Conservation (phyloP, 2,888 invertebrate species). For the Horisme vitalbata region DNA sequence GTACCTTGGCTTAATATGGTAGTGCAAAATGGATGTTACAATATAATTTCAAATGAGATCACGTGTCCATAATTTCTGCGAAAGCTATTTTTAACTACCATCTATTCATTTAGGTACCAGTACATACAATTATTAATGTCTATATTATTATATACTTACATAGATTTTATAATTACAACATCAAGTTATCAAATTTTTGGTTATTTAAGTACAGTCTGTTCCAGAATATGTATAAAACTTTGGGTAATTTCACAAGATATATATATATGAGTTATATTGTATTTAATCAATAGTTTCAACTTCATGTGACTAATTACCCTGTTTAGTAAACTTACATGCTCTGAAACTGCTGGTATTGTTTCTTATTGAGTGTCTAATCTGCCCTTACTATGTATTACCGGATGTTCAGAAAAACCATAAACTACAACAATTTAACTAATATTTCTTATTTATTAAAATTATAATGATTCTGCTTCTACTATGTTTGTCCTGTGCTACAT, state of each 20-base stretch:
- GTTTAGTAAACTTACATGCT: no score
- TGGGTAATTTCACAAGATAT: no score
- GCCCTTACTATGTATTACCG: no score
- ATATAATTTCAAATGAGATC: conserved; percentile 24
- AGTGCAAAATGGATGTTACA: conserved; percentile 7
- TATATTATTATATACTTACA: conserved; percentile 13
- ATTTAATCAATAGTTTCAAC: no score
- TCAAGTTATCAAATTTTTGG: conserved; percentile 9
- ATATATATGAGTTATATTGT: no score
- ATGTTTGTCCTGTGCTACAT: background rate
- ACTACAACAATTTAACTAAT: background rate
- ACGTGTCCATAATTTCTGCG: conserved; percentile 19
- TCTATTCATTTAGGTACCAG: conserved; percentile 11
- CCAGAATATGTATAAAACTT: no score
- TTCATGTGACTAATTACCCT: no score
- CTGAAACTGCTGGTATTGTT: no score
- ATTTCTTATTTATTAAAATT: no score
- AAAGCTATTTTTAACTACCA: conserved; percentile 2
- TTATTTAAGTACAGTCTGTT: background rate
- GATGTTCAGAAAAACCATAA: no score
- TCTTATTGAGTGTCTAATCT: no score
- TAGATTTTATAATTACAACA: conserved; percentile 19
- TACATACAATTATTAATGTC: conserved; percentile 9
- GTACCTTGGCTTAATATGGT: conserved; percentile 1
- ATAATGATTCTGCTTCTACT: no score